Base-by-base conservation (phyloP, 2,888 invertebrate species). In the Thera obeliscata region DNA sequence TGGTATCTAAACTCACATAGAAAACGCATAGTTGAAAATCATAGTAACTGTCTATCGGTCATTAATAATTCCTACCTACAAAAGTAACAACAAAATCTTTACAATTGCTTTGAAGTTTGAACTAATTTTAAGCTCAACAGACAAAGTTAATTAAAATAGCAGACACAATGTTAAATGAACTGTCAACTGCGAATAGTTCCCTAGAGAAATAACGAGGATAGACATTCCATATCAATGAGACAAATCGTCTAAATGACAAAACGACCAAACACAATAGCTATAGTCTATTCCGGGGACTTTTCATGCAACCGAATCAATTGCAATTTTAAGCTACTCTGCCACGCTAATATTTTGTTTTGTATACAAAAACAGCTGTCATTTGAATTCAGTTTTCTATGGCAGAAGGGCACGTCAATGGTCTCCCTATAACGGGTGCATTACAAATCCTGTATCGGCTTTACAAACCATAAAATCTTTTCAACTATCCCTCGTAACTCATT, bases 391-490 rank as follows among this genome's bases (percentile, higher is more conserved):
- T 62, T 65, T 9, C 56, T 48, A 2, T 59, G 59, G 52, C 55
- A 61, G 56, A 33, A 33, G 38, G 67, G 61, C 66, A 72, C 72
- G 70, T 75, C 73, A 70, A 65, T 59, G 35, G 55, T 54, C 64
- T 77, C 78, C 83, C 78, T 61, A 43, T 74, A 71, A 58, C 67
- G 66, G 56, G 64, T 70, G 64, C 63, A 78, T 78, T 78, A 84
- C 78, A 80, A 78, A 79, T 75, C 68, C 74, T 69, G 76, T 86
- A 87, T 84, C 83, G 81, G 80, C 80, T 84, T 83, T 81, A 87
- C 87, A 84, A 82, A 76, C 83, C 87, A 86, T 88, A 83, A 86
- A 87, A 85, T 74, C 82, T 78, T 80, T 87, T 86, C 81, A 82
- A 69, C 76, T 75, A 78, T 77, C 76, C 76, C 67, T 79, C 81